Base-by-base conservation (phyloP, 2,113 vertebrate genomes). In the Paedocypris sp. region DNA sequence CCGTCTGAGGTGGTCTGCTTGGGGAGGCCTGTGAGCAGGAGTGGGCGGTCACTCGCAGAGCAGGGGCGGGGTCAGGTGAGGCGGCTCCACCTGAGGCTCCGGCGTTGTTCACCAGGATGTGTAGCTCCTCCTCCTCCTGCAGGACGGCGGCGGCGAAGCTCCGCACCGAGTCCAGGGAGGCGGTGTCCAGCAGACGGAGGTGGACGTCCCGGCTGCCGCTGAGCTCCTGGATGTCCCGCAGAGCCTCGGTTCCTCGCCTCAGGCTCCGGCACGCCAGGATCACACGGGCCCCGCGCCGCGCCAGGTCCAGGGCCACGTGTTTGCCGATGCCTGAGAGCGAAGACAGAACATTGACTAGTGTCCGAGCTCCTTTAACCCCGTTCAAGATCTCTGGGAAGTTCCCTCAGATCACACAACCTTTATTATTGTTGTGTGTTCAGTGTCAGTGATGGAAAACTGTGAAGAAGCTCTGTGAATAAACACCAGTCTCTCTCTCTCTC, bases 81-180 rank as follows among this genome's bases (percentile, higher is more conserved):
- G 18, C 2, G 10, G 4, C 28, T 45, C 38, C 6, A 92, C 90
- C 90, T 42, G 81, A 78, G 8, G 73, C 51, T 0, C 60, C 91
- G 0, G 90, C 91, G 1, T 93, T 94, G 73, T 93, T 95, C 6
- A 93, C 79, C 4, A 94, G 81, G 43, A 94, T 85, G 4, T 94
- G 82, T 15, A 93, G 80, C 1, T 77, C 77, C 53, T 77, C 66
- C 72, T 87, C 87, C 46, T 91, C 77, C 4, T 60, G 23, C 5
- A 84, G 71, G 65, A 91, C 77, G 1, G 41, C 52, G 15, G 33
- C 2, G 1, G 80, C 77, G 10, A 96, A 95, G 19, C 59, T 65
- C 0, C 73, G 78, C 51, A 95, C 80, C 0, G 90, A 98, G 3
- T 80, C 76, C 80, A 93, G 53, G 1, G 80, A 89, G 8, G 86